Base-by-base conservation (phyloP, 1,140 invertebrate genomes). In the Scaptomyza pallida region DNA sequence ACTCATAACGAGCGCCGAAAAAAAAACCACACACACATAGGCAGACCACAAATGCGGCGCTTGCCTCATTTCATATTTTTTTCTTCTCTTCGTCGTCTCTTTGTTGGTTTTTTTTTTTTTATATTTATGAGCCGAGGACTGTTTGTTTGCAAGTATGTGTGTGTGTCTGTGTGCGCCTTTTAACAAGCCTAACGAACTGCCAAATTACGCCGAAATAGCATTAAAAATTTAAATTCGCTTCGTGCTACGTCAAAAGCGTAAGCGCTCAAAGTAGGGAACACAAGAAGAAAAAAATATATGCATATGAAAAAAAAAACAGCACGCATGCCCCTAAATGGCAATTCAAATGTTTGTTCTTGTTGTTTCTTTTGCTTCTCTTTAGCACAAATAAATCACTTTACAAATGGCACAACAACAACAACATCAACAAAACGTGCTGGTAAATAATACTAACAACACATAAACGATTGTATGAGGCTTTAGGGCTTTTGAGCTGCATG, bases 121-220 rank as follows among this genome's bases (percentile, higher is more conserved):
- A 78, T 88, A 78, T 86, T 86, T 86, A 88, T 81, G 81, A 54
- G 74, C 52, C 55, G 65, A 30, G 45, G 60, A 26, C 72, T 69
- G 41, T 56, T 41, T 23, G 13, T 13, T 8, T 51, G 21, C 23
- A n/a, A n/a, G 33, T 44, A 17, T 33, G 26, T 37, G 15, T 61
- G 16, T 19, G 41, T 55, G 54, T 63, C 37, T 61, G 50, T 52
- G 61, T 57, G 63, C 62, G 56, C 55, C 76, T 80, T 50, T 61
- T 86, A 86, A 80, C 77, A 80, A 68, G 81, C 78, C 82, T 88
- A 86, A 86, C 82, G 82, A 86, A 86, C 82, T 86, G 82, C 82
- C 82, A 86, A 86, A 86, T 86, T 86, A 88, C 82, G 26, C 77
- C 74, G 75, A 78, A 86, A 86, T 81, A 75, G 78, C 82, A 86